These are phyloP conservation scores for Solenodon paradoxus DNA, from an alignment of 2,113 vertebrate species.

Conservation along the genomic window DNA sequence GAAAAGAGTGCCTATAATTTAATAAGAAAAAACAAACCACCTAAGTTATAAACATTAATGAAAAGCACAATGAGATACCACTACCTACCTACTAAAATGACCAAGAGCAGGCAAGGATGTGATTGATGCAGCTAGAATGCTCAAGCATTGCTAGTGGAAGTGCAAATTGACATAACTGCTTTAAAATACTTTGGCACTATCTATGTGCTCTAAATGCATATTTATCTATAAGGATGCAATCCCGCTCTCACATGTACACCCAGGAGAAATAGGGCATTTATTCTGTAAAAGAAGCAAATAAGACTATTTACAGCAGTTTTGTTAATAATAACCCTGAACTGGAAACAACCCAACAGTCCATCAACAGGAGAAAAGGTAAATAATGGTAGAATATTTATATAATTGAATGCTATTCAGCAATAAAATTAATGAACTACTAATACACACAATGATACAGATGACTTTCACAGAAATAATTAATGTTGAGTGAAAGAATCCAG, in stretches of 20 bases:
- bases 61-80: background rate
- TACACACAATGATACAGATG: background rate
- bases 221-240: background rate
- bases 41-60: constrained; percentile 42
- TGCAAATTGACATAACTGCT: background rate
- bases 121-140: background rate
- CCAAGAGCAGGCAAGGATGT: background rate
- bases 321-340: background rate
- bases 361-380: background rate
- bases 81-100: background rate
- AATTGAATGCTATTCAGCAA: background rate
- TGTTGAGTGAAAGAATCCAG: background rate
- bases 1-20: background rate
- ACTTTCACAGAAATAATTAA: background rate
- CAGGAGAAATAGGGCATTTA: background rate
- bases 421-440: background rate
- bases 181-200: constrained; percentile 5
- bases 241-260: background rate
- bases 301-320: background rate
- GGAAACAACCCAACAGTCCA: background rate
- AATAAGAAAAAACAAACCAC: constrained; percentile 14
- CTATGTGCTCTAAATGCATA: background rate
- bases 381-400: background rate
- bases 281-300: background rate
- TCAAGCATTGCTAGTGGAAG: background rate